A percentile compares a stretch with the other conserved stretches of the same genome.
Conservation (phyloP, 2,113 vertebrate species). For the Sylvicapra grimmia region DNA sequence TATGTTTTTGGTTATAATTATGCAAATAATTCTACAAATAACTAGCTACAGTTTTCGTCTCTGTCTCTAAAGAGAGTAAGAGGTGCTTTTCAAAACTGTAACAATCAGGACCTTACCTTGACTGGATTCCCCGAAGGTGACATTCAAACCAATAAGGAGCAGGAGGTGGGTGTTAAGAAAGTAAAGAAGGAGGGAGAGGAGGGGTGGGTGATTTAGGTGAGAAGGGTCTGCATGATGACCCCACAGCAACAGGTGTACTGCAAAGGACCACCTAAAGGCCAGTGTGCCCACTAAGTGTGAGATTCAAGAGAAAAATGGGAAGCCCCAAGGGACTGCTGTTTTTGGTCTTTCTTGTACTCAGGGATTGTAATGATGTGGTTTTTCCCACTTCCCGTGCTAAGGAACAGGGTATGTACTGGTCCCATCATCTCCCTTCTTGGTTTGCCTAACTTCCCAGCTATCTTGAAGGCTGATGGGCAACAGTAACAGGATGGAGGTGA, state of each 20-base stretch:
- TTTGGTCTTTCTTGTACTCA: neutral
- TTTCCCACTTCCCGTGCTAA: neutral
- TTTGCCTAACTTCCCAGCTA: neutral
- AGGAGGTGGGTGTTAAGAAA: neutral
- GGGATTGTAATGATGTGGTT: neutral
- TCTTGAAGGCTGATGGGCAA: neutral
- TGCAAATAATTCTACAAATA: neutral
- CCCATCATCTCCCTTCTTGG: neutral
- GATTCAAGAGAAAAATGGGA: neutral
- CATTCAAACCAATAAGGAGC: neutral
- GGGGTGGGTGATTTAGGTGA: neutral
- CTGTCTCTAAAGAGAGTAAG: neutral
- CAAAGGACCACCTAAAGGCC: neutral
- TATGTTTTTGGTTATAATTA: too few species aligned
- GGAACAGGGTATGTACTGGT: neutral
- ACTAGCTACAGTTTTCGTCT: neutral
- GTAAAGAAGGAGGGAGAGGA: neutral
- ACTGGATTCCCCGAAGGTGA: neutral
- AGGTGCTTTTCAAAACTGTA: neutral
- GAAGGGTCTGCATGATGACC: neutral
- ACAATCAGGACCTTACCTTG: neutral
- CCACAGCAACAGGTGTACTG: neutral
- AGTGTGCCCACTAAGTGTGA: neutral
- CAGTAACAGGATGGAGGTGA: neutral
- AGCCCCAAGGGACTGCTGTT: neutral